Evolutionary conservation across 2,888 invertebrate genomes (phyloP), one percentile per base, ranked within the genome.

Genomic region (Synanthedon vespiformis): DNA sequence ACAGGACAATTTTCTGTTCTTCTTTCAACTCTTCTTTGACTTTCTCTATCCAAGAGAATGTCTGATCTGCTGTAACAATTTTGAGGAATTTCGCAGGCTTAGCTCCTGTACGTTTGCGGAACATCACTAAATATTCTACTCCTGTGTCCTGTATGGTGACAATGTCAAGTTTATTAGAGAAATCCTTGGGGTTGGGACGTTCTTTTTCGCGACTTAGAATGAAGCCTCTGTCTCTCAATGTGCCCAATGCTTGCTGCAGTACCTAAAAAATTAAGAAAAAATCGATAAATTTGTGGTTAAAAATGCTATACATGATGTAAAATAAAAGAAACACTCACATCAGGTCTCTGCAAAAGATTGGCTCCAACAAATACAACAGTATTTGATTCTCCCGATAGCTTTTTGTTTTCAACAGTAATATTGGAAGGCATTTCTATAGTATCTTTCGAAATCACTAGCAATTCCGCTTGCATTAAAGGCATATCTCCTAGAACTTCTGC

Each of bases 381-480:
- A 40, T 88, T 89, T 0, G 82, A 76, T 55, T 91, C 90, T 8
- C 78, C 74, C n/a, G 77, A 61, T 0, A 93, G 49, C 61, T 91
- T 91, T 56, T 90, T 91, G 52, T 92, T 90, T 57, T 91, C 90
- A 0, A 92, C 80, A 2, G 87, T 88, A 1, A 93, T 80, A 40
- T 82, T 74, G 0, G 76, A 60, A 0, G 89, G 83, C 60, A 90
- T 68, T 49, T 88, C 79, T 12, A 84, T 60, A 1, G 88, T 66
- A 1, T 88, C 85, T 51, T 89, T 88, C 18, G 84, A 78, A 56
- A 92, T 67, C 0, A 94, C 72, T 51, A 88, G 77, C 0, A 92
- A 79, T 50, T 93, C 92, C 0, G 92, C 90, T 61, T 93, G 92
- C 3, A 93, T 88, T 11, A 93, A 69, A 0, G 94, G 94, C 44